A percentile compares a stretch with the other conserved stretches of the same genome.
Evolutionary conservation across 2,113 vertebrate genomes (phyloP).

Genomic region (Hippocampus zosterae): DNA sequence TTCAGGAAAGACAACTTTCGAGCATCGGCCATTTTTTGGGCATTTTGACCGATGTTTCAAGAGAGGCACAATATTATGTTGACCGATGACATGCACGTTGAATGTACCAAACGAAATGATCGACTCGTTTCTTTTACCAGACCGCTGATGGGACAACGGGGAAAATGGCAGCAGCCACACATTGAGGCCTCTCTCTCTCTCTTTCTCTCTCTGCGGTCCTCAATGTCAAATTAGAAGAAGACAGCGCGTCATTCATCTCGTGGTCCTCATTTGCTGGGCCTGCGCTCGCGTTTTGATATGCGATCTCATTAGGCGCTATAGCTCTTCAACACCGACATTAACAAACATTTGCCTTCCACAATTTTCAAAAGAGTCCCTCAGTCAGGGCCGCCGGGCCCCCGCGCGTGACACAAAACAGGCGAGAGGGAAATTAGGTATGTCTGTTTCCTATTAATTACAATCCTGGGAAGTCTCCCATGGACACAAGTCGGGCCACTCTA

Average conservation of each 20-base stretch:
- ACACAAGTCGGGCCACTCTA: conserved; percentile 67
- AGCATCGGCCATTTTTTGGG: too few species aligned
- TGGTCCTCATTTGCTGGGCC: conserved; percentile 60
- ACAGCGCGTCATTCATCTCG: conserved; percentile 48
- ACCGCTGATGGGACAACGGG: not conserved
- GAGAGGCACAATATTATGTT: too few species aligned
- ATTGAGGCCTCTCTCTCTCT: conserved; percentile 9
- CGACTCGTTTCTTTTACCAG: too few species aligned
- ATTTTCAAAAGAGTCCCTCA: conserved; percentile 66
- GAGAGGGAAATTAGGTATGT: conserved; percentile 79
- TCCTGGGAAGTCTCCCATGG: conserved; percentile 76
- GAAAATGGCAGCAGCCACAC: not conserved
- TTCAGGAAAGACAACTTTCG: too few species aligned
- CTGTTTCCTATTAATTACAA: conserved; percentile 82
- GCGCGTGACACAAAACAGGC: conserved; percentile 74
- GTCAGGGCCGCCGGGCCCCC: conserved; percentile 60
- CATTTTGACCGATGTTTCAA: too few species aligned
- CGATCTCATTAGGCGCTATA: conserved; percentile 58
- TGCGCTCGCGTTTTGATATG: conserved; percentile 60
- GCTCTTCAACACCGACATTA: conserved; percentile 67
- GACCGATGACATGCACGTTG: too few species aligned
- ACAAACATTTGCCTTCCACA: conserved; percentile 64
- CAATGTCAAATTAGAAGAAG: conserved; percentile 41
- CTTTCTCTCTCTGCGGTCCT: conserved; percentile 20
- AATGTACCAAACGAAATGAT: too few species aligned